Evolutionary conservation across 2,888 invertebrate species (phyloP).

Genomic region (Aphrophora alni): DNA sequence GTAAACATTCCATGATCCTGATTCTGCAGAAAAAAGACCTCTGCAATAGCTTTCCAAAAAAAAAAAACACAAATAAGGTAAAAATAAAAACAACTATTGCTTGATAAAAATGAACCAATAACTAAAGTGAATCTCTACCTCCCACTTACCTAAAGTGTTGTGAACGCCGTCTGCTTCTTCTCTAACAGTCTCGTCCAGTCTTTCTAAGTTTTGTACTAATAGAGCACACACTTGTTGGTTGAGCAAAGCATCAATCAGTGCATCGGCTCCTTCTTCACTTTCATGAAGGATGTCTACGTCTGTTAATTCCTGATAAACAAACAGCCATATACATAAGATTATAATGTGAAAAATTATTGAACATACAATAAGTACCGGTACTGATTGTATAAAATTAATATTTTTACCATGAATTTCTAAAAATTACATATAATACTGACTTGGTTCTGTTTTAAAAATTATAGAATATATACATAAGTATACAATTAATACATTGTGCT

Average conservation of each 20-base stretch:
- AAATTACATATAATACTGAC: too few relatives aligned
- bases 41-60: too few relatives aligned
- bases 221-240: slow-evolving; percentile 90
- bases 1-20: too few relatives aligned
- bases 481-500: too few relatives aligned
- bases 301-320: slow-evolving; percentile 80
- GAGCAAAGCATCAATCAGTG: slow-evolving; percentile 84
- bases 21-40: too few relatives aligned
- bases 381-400: not conserved
- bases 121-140: too few relatives aligned
- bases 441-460: too few relatives aligned
- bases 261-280: slow-evolving; percentile 88
- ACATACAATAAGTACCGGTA: not conserved
- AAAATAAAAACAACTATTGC: too few relatives aligned
- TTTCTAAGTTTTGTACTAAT: slow-evolving; percentile 89
- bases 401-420: not conserved
- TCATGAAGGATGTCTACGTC: slow-evolving; percentile 97
- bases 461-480: too few relatives aligned
- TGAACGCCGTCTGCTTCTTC: slow-evolving; percentile 97
- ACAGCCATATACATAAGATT: not conserved
- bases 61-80: too few relatives aligned
- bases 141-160: slow-evolving; percentile 80
- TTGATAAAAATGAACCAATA: too few relatives aligned
- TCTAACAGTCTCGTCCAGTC: slow-evolving; percentile 90
- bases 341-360: not conserved